Percentiles rank a stretch among this genome's conserved stretches.
These are phyloP conservation scores for Chaetogeoica ovagalla DNA, from an alignment of 2,888 invertebrate genomes.

Conservation along the genomic window DNA sequence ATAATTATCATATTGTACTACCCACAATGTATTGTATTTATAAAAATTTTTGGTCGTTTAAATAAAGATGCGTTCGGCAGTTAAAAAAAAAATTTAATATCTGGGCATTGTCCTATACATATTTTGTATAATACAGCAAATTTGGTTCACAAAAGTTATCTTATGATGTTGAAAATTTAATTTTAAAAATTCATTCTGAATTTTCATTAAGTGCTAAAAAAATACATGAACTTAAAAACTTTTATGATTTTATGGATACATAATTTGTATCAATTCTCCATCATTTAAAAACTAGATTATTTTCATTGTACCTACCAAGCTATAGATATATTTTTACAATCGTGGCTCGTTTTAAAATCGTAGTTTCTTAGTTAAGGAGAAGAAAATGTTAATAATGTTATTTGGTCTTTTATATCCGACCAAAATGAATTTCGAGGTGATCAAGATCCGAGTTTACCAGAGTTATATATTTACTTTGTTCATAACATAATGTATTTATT, in stretches of 20 bases:
- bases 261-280: too few species aligned
- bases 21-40: too few species aligned
- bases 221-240: too few species aligned
- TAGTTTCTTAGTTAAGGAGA: conserved; percentile 53
- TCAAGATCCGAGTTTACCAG: not conserved
- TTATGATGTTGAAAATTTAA: conserved; percentile 56
- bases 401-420: conserved; percentile 35
- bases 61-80: not conserved
- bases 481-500: too few species aligned
- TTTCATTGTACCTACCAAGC: conserved; percentile 54
- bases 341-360: conserved; percentile 54
- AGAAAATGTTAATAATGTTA: conserved; percentile 11
- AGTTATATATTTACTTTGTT: too few species aligned
- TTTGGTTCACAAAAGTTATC: conserved; percentile 55
- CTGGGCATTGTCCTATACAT: conserved; percentile 55
- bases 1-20: not conserved
- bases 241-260: too few species aligned
- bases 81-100: conserved; percentile 35
- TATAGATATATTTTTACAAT: conserved; percentile 40
- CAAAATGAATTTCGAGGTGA: conserved; percentile 22
- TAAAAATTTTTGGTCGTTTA: not conserved
- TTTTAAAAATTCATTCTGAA: conserved; percentile 56
- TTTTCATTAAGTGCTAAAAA: conserved; percentile 56
- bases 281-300: conserved; percentile 55
- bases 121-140: conserved; percentile 55